phyloP scores from a whole-genome alignment of 2,888 invertebrate species.

The Mechanitis mazaeus region DNA sequence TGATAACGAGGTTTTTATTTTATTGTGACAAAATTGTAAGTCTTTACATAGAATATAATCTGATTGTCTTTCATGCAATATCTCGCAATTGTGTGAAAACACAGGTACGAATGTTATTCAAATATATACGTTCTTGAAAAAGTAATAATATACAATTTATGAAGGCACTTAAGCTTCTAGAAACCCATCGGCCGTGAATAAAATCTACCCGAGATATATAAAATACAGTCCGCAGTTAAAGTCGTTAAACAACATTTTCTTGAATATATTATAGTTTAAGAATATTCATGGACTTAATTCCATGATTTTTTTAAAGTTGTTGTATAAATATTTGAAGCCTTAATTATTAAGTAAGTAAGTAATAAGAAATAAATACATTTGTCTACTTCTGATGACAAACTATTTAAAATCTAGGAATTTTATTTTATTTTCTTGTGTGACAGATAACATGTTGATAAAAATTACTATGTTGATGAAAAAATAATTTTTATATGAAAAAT shows the following conservation, averaged over 20 bases:
- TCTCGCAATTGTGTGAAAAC: neutral
- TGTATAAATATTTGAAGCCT: too few species aligned
- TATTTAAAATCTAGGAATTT: too few species aligned
- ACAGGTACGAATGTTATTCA: conserved; percentile 20
- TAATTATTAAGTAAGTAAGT: too few species aligned
- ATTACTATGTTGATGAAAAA: too few species aligned
- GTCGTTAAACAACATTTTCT: conserved; percentile 25
- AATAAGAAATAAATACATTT: too few species aligned
- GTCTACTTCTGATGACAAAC: too few species aligned
- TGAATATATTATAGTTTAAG: conserved; percentile 13
- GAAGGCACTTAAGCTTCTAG: conserved; percentile 44
- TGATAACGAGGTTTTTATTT: neutral
- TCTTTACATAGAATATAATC: neutral
- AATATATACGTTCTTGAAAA: conserved; percentile 43
- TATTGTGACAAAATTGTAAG: neutral
- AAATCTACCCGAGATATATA: conserved; percentile 36
- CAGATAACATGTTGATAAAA: too few species aligned
- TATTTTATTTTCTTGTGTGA: too few species aligned
- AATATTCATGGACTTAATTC: neutral
- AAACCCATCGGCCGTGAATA: conserved; percentile 46
- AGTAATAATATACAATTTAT: conserved; percentile 55
- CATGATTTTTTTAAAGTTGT: neutral
- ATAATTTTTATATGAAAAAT: too few species aligned
- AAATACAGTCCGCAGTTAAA: conserved; percentile 45
- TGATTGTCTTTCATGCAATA: neutral